phyloP scores from a whole-genome alignment of 2,113 vertebrate species.

The Tragelaphus scriptus region DNA sequence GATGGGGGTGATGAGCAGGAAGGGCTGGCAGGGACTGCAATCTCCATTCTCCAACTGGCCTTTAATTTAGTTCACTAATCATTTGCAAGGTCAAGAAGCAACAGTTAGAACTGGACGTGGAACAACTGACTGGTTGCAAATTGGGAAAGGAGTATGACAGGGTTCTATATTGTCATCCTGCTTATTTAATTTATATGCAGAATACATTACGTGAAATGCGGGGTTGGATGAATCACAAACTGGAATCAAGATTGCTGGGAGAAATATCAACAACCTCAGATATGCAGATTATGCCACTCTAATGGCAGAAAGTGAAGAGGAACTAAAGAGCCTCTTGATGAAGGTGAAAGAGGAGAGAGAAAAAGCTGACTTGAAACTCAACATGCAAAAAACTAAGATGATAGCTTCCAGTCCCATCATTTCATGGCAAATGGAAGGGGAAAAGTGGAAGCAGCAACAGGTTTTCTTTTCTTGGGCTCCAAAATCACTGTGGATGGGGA shows the following conservation, averaged over 20 bases:
- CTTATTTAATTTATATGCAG: neutral
- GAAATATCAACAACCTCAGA: neutral
- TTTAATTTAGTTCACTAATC: neutral
- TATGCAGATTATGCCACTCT: neutral
- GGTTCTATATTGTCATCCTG: neutral
- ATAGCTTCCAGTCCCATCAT: neutral
- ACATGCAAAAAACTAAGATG: neutral
- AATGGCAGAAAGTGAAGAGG: neutral
- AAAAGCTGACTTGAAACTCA: neutral
- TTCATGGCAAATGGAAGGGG: neutral
- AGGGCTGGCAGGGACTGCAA: too few relatives aligned
- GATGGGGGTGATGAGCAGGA: accelerated
- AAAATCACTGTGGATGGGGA: neutral
- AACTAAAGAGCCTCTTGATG: neutral
- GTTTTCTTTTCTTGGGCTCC: neutral
- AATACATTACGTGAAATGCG: neutral
- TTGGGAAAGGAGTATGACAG: neutral
- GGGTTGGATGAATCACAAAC: neutral
- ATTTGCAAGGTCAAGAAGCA: neutral
- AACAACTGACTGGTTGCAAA: neutral
- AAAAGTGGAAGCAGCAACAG: neutral
- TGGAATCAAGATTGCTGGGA: neutral
- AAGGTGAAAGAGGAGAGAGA: neutral
- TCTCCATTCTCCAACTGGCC: neutral
- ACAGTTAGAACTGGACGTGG: neutral